Evolutionary conservation across 2,113 vertebrate species (phyloP), one percentile per base, ranked within the genome.

Genomic region (Triplophysa dalaica): DNA sequence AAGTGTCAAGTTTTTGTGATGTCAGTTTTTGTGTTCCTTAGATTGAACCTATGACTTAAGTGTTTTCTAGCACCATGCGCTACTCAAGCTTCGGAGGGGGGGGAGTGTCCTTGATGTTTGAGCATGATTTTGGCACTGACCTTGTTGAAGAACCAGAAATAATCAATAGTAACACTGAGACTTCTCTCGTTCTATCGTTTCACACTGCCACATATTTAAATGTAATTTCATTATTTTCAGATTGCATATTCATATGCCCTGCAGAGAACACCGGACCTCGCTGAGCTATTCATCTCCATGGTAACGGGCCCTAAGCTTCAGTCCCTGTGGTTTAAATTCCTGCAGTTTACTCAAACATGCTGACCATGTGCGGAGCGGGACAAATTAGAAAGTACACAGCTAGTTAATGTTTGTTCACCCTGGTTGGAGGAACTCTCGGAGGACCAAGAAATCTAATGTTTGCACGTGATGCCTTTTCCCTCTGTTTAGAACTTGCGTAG

Each of bases 271-370:
- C 41, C 85, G 82, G 22, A 79, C 29, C 63, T 33, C 11, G 43
- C 52, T 64, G 38, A 24, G 67, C 81, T 87, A 87, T 87, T 86
- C 81, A 86, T 90, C 87, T 78, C 89, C 90, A 16, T 85, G 87
- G 88, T 81, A 87, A 91, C 89, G 62, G 75, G 62, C 50, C 79
- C 77, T 81, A 8, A 24, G 56, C 52, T 21, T 61, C 19, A 78
- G 72, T 65, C 7, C 45, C 61, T 8, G 45, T 50, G 4, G 60
- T 80, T 52, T 72, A 43, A 78, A 80, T 80, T 67, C 70, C 65
- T 66, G 6, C 54, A 78, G 45, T 66, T 64, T 75, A 81, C 26
- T 62, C 61, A 66, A 83, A 81, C 75, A 79, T 45, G 67, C 45
- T 63, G 70, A 70, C 63, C 64, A 60, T 54, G 70, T 63, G 67